Evolutionary conservation across 2,113 vertebrate species (phyloP), one percentile per base, ranked within the genome.

Genomic region (Aviceda subcristata): DNA sequence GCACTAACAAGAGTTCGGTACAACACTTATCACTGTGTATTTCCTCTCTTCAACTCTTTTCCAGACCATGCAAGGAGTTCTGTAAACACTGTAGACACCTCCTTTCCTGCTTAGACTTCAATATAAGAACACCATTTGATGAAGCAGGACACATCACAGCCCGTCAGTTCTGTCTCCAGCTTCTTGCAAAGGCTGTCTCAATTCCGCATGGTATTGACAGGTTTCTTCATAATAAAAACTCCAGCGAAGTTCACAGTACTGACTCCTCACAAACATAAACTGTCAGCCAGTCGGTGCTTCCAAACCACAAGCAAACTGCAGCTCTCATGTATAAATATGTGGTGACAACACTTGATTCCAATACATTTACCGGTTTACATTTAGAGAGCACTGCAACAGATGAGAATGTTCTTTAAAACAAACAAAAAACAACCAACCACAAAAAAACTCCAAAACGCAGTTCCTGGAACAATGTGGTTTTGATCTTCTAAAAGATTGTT

Each of bases 41-140:
- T 84, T 84, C 59, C 16, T 53, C 62, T 79, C 43, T 63, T 26
- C 30, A 59, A 0, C 13, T 45, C 63, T 50, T 59, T 63, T 22
- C 5, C 39, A 83, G 29, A 30, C 26, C 18, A 57, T 0, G 0
- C 9, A 16, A 66, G n/a, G 41, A 67, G 24, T 41, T 77, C 12
- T 50, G 56, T 29, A 50, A 90, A 19, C 16, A 39, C 76, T 24
- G 0, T 17, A n/a, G 43, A 83, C 12, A 7, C 9, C 32, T 86
- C 19, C 32, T 22, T 86, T 66, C 45, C 86, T 89, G 7, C 29
- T 64, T 21, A 59, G 36, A 16, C 48, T 72, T 23, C 80, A 69
- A 46, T 23, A 43, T 11, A 27, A 2, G 27, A 63, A 64, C 39
- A 46, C 22, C 34, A 19, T 3, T 38, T 1, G 2, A n/a, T 56